Base-by-base conservation (phyloP, 2,797 vertebrate genomes). In the Otolemur crassicaudatus region DNA sequence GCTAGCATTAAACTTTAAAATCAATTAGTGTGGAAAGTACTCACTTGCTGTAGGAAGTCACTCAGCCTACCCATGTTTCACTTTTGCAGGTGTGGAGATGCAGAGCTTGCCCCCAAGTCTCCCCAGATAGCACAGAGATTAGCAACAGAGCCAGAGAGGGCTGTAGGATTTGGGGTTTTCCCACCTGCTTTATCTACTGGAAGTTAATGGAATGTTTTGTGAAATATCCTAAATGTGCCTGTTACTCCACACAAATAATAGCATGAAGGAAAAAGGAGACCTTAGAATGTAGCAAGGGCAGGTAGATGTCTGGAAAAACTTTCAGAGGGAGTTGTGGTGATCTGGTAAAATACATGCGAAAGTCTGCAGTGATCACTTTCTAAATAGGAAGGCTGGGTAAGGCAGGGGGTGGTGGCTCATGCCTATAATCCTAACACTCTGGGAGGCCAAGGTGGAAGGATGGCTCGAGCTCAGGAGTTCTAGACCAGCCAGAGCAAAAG, bases 121-220 rank as follows among this genome's bases (percentile, higher is more conserved):
- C 73, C 4, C 65, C 0, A 10, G 72, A 37, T 16, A 14, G 16
- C 7, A 53, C 22, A 76, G 67, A n/a, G 75, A 12, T n/a, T 25
- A 46, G 9, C 7, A 22, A 25, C 16, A 53, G 81, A 94, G 2
- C 49, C 23, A 37, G 53, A 91, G 43, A 79, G 20, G 53, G 4
- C n/a, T 60, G 37, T 12, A 9, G 4, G n/a, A 43, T 3, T n/a
- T 3, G 11, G 34, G 37, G 16, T 3, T 82, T 56, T 88, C 67
- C 14, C 5, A 53, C 20, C 31, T 93, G 43, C 25, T 58, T 69
- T 67, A 29, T 61, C 34, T 79, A 23, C 9, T 92, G 31, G 20
- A 82, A 70, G 77, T 75, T 96, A 75, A n/a, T 49, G 56, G 60
- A 3, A 12, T 91, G 14, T 92, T 94, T 95, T 77, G 12, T 81